Evolutionary conservation across 1,140 invertebrate species (phyloP).

Genomic region (Sitophilus oryzae): DNA sequence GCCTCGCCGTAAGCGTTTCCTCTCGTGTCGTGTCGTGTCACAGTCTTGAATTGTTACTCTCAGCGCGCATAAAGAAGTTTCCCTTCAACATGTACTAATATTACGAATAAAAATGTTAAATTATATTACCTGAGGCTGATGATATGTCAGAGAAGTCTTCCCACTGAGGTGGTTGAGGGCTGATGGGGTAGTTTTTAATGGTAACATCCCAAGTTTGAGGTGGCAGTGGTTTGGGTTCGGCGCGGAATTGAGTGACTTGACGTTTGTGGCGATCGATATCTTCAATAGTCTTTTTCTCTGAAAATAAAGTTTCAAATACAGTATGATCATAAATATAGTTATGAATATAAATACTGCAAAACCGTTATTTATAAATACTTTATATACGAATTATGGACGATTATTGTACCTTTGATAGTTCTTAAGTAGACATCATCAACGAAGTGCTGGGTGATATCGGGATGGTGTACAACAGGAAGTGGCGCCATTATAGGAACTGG

Average conservation of each 20-base stretch:
- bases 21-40: no score
- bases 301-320: slow-evolving; percentile 36
- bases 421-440: slow-evolving; percentile 81
- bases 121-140: slow-evolving; percentile 54
- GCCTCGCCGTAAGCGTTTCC: no score
- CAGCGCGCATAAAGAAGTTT: no score
- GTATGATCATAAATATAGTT: not conserved
- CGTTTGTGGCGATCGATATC: slow-evolving; percentile 78
- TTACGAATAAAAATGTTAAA: not conserved
- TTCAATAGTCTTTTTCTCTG: slow-evolving; percentile 83
- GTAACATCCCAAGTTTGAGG: slow-evolving; percentile 69
- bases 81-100: no score
- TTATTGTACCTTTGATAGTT: slow-evolving; percentile 53
- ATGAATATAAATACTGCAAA: not conserved
- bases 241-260: slow-evolving; percentile 68
- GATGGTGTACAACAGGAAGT: slow-evolving; percentile 58
- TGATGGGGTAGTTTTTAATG: slow-evolving; percentile 72
- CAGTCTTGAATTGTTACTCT: no score
- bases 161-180: slow-evolving; percentile 65
- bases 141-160: slow-evolving; percentile 80
- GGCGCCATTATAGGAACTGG: slow-evolving; percentile 57
- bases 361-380: not conserved
- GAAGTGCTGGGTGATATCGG: slow-evolving; percentile 73
- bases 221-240: slow-evolving; percentile 52
- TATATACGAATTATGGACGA: not conserved